Base-by-base conservation (phyloP, 1,140 invertebrate species). In the Ectropis grisescens region DNA sequence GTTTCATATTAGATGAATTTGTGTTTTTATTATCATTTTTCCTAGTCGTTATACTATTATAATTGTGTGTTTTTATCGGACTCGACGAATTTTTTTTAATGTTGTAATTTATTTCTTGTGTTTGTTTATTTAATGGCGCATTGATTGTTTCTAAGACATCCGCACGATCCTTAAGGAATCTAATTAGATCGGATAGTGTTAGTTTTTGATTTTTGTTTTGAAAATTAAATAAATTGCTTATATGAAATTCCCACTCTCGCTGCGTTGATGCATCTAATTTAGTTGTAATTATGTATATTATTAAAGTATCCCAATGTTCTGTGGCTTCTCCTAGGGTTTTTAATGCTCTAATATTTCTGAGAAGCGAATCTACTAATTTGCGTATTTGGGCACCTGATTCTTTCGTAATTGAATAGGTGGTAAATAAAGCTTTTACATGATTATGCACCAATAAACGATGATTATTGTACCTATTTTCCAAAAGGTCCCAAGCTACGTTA, bases 401-500 rank as follows among this genome's bases (percentile, higher is more conserved):
- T 34, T 39, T 47, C 5, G 13, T 19, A 16, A 65, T n/a, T 6
- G 13, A 9, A 15, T 41, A 27, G 9, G 48, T 13, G 22, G 41
- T 33, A 29, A 65, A 50, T 6, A 62, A 25, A 14, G 45, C 32
- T n/a, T 48, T 40, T 11, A 71, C 26, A 30, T 56, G 47, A 29
- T 47, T 52, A 11, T 59, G 37, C 6, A 58, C 26, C 2, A 66
- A 40, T 7, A 65, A 33, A 3, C 48, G 14, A 11, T 34, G 38
- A 16, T 66, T 64, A 23, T 61, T 36, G 26, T 53, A 68, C 1
- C 58, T 38, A n/a, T 57, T 35, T 9, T 36, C n/a, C 3, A 74
- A 19, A 6, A 54, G 25, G 4, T 47, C 34, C 62, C 55, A 67
- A 7, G 60, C 58, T 10, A 52, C 30, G 0, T 31, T n/a, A 45